Evolutionary conservation across 2,888 invertebrate species (phyloP), one percentile per base, ranked within the genome.

Genomic region (Argyresthia goedartella): DNA sequence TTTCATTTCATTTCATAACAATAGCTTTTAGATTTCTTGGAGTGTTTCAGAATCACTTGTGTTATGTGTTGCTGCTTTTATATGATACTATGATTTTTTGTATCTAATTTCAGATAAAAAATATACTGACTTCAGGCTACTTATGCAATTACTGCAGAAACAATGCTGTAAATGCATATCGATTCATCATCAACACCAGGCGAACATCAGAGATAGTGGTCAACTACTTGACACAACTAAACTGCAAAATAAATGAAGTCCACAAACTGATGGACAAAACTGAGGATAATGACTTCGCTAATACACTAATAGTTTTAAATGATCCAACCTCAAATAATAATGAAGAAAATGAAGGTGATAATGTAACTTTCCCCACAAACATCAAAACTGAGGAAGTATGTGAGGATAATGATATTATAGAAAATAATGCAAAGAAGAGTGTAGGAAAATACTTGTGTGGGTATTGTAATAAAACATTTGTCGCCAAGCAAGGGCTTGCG

Each of bases 391-490:
- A 39, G 11, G 39, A 39, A 11, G 39, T 11, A 3, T 1, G 8
- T 39, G n/a, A 11, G 2, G 3, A 10, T 11, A 3, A 3, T 11
- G 3, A 3, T 44, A 10, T 14, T 4, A 15, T 9, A 44, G 10
- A n/a, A 47, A n/a, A n/a, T n/a, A n/a, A n/a, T n/a, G n/a, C n/a
- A n/a, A 13, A 13, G 33, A 47, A 34, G 1, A 7, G 13, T 47
- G 34, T 15, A 44, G 6, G n/a, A 34, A 8, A 36, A 39, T 50
- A 50, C 13, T 25, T 8, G 13, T 50, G 50, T 50, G 33, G 41
- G 41, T 50, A 50, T 42, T 50, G 50, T 34, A 16, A 42, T 33
- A 50, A 42, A 42, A 25, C n/a, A 16, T 50, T 42, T 50, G 13
- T 16, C 8, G 42, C 41, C 4, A 50, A 50, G 14, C 42, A 25